Percentiles rank a stretch among this genome's conserved stretches.
Evolutionary conservation across 2,888 invertebrate species (phyloP).

Genomic region (Invenusta paracnida): DNA sequence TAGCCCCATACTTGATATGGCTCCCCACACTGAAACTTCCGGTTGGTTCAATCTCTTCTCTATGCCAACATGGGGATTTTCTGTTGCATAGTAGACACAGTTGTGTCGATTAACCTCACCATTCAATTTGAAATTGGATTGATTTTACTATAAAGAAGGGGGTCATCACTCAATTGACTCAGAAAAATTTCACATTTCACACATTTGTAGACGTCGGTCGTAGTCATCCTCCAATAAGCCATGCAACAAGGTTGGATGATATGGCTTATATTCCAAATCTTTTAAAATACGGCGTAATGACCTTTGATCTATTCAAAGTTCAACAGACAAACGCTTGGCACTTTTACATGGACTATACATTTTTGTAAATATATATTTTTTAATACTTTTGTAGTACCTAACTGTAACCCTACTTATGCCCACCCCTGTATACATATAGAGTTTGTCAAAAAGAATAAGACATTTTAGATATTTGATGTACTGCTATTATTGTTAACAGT

Average conservation of each 20-base stretch:
- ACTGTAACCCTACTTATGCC: no score
- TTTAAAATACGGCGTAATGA: not conserved
- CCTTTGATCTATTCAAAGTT: not conserved
- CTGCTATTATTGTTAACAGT: no score
- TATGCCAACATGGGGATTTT: not conserved
- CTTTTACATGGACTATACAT: not conserved
- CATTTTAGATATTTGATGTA: no score
- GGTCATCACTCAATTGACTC: not conserved
- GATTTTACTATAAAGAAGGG: not conserved
- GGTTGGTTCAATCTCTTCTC: not conserved
- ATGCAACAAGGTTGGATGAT: not conserved
- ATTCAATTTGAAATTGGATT: not conserved
- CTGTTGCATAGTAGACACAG: not conserved
- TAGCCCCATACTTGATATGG: slow-evolving; percentile 23
- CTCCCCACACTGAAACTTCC: slow-evolving; percentile 7
- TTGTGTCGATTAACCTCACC: not conserved
- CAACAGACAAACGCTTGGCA: not conserved
- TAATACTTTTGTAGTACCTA: no score
- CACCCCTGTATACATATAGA: no score
- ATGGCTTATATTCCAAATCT: not conserved
- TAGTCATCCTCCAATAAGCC: not conserved
- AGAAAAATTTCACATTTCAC: not conserved
- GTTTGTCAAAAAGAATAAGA: no score
- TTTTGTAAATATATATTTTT: no score
- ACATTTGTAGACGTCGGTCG: not conserved